Conservation (phyloP, 2,113 vertebrate genomes). For the Nesogale talazaci region DNA sequence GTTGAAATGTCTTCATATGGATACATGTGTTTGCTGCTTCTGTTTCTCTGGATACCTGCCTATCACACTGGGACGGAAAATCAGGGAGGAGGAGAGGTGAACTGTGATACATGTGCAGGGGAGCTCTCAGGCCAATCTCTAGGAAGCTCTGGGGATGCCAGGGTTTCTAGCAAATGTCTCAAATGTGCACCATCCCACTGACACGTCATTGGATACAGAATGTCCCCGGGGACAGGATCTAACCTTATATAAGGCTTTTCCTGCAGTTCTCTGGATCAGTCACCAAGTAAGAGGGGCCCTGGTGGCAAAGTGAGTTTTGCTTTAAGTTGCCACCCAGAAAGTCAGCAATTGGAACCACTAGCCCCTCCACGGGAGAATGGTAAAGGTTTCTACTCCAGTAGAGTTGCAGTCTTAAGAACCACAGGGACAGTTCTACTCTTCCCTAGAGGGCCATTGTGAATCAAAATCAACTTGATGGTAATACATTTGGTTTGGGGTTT, state of each 20-base stretch:
- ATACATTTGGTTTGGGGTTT: no score
- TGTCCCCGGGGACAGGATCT: neutral
- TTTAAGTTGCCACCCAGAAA: no score
- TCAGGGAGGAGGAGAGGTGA: neutral
- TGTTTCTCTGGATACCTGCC: neutral
- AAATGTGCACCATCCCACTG: neutral
- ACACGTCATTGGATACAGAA: neutral
- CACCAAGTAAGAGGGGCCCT: no score
- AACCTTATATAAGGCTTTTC: neutral
- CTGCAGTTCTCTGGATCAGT: no score
- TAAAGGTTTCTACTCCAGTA: no score
- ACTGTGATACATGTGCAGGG: neutral
- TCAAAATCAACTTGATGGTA: neutral
- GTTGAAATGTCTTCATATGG: no score
- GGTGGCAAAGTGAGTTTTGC: no score
- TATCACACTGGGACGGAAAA: neutral
- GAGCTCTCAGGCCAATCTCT: neutral
- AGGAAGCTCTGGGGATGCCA: neutral
- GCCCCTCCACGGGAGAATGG: no score
- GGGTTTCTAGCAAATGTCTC: neutral
- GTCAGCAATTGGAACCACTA: no score
- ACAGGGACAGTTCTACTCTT: no score
- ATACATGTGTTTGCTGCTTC: neutral
- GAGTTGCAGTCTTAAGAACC: no score
- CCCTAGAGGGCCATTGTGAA: no score